Evolutionary conservation across 2,888 invertebrate species (phyloP).

Genomic region (Elmis aenea): DNA sequence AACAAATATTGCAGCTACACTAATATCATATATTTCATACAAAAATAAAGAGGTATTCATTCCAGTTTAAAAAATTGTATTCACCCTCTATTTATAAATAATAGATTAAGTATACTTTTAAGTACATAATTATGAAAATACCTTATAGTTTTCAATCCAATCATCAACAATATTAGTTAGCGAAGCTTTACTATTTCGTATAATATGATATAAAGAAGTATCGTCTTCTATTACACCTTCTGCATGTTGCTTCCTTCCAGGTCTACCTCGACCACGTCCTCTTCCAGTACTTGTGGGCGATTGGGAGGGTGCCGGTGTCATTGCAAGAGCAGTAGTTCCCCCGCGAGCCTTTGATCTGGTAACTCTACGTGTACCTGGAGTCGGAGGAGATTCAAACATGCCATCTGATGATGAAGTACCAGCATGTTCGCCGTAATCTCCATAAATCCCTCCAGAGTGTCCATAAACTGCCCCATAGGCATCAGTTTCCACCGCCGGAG

Average conservation of each 20-base stretch:
- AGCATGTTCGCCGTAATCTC: slow-evolving; percentile 38
- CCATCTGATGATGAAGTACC: slow-evolving; percentile 39
- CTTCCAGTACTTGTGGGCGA: slow-evolving; percentile 41
- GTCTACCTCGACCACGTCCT: slow-evolving; percentile 49
- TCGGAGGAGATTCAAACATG: slow-evolving; percentile 53
- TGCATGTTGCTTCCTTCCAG: slow-evolving; percentile 52
- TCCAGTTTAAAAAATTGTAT: too few relatives aligned
- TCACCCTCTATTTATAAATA: background rate
- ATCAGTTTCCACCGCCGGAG: slow-evolving; percentile 51
- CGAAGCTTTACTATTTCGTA: slow-evolving; percentile 75
- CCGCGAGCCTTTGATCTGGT: slow-evolving; percentile 59
- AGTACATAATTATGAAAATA: slow-evolving; percentile 24
- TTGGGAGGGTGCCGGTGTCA: slow-evolving; percentile 44
- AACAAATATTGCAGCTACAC: too few relatives aligned
- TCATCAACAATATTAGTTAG: slow-evolving; percentile 91
- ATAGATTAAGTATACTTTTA: background rate
- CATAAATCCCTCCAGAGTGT: slow-evolving; percentile 34
- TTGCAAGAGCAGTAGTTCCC: slow-evolving; percentile 26
- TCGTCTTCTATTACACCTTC: slow-evolving; percentile 66
- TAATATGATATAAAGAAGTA: slow-evolving; percentile 76
- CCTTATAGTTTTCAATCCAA: slow-evolving; percentile 98
- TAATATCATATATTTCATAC: too few relatives aligned
- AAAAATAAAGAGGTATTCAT: too few relatives aligned
- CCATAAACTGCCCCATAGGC: slow-evolving; percentile 47
- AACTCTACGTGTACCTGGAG: slow-evolving; percentile 58